Evolutionary conservation across 2,888 invertebrate species (phyloP), one percentile per base, ranked within the genome.

Genomic region (Therioaphis trifolii): DNA sequence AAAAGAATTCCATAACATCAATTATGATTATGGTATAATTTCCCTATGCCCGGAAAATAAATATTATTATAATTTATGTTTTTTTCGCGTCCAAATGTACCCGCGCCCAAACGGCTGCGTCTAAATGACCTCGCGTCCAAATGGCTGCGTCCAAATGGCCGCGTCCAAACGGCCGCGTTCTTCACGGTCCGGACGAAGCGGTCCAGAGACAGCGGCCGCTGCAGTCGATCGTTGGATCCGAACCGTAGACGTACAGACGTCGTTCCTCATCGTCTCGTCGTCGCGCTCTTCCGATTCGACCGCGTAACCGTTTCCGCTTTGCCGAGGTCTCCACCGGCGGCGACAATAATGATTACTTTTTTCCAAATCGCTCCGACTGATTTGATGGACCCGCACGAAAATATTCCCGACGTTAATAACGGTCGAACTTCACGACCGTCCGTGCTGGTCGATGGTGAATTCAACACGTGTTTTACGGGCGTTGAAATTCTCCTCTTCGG

Each of bases 321-420:
- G 2, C 80, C 72, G 12, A n/a, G n/a, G n/a, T n/a, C n/a, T n/a
- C n/a, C n/a, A n/a, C n/a, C n/a, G n/a, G n/a, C n/a, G n/a, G n/a
- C 63, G 72, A 27, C 35, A 72, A 61, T 72, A 72, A 40, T 82
- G 72, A 61, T 72, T 49, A 29, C 92, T 80, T 87, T 86, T 68
- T 90, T 91, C 18, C 46, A 35, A 1, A 92, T 89, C 78, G 93
- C 89, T 86, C 92, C 89, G 5, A 90, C 89, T 43, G 92, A 88
- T 87, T 92, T 90, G 85, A 96, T 91, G 12, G 91, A 91, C 5
- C 95, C 94, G 88, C 94, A 94, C 35, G 94, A 93, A 87, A 96
- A 94, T 87, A 95, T 92, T 21, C 97, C 97, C 89, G 95, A 95
- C 5, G 96, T 92, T 87, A 93, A 93, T 87, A 97, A 90, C n/a